Conservation (phyloP, 2,797 vertebrate genomes). For the Mormyrus hasselquistii region DNA sequence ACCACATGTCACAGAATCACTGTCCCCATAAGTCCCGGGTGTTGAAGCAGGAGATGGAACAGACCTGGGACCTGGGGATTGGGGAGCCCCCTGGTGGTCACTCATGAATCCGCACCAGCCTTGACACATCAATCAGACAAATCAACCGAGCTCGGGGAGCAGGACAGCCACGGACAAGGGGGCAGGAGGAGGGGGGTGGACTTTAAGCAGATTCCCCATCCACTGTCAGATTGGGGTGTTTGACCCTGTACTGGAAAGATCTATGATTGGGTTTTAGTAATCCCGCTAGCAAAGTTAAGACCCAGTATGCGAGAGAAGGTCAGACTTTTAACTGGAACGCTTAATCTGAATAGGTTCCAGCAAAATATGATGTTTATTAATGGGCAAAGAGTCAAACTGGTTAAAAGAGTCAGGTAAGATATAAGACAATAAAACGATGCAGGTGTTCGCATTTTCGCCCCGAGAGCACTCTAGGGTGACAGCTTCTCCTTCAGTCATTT, state of each 20-base stretch:
- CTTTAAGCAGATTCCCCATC: conserved; percentile 1
- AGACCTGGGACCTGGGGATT: neutral
- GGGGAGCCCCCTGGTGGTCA: conserved; percentile 23
- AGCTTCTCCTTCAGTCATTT: neutral
- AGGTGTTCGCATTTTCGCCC: neutral
- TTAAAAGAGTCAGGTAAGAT: neutral
- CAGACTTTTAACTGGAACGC: neutral
- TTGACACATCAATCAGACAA: conserved; percentile 14
- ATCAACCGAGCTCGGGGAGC: neutral
- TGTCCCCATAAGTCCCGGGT: neutral
- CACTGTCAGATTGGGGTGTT: neutral
- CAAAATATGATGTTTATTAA: neutral
- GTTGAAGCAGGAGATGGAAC: neutral
- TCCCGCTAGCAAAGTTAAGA: neutral
- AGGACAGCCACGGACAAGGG: neutral
- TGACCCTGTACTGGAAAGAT: neutral
- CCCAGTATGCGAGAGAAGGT: neutral
- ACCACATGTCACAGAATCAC: conserved; percentile 12
- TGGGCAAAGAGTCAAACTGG: neutral
- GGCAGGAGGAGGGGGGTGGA: neutral
- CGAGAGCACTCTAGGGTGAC: neutral
- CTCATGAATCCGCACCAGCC: neutral
- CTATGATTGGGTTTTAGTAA: neutral
- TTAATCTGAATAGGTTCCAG: neutral
- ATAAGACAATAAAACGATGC: neutral